Percentiles rank a stretch among this genome's conserved stretches.
Conservation (phyloP, 2,888 invertebrate species). For the Euplexia lucipara region DNA sequence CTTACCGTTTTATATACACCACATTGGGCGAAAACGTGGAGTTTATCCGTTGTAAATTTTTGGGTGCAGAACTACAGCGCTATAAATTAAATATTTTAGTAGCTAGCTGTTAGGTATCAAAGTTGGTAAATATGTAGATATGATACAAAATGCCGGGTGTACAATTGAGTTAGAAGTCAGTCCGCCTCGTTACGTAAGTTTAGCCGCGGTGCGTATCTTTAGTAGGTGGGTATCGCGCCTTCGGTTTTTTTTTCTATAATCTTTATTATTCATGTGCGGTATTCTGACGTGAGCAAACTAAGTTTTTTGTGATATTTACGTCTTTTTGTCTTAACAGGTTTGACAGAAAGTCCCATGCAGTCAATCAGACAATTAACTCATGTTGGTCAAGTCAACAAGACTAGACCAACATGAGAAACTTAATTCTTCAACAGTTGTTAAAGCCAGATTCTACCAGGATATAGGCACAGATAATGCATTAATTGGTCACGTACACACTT, state of each 20-base stretch:
- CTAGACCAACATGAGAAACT: not conserved
- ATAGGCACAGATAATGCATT: not conserved
- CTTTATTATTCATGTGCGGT: constrained; percentile 51
- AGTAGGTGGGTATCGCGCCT: constrained; percentile 41
- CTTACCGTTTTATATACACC: constrained; percentile 36
- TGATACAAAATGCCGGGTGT: constrained; percentile 61
- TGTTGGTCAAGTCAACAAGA: not conserved
- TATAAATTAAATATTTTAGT: constrained; percentile 31
- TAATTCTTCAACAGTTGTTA: not conserved
- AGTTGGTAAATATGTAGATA: constrained; percentile 59
- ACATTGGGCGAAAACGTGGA: constrained; percentile 19
- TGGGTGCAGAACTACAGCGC: constrained; percentile 17
- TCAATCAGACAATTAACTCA: constrained; percentile 1
- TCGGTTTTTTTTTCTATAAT: constrained; percentile 48
- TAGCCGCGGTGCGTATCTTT: constrained; percentile 58
- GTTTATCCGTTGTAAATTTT: constrained; percentile 29
- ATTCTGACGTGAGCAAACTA: constrained; percentile 35
- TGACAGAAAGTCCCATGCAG: constrained; percentile 4
- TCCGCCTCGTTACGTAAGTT: constrained; percentile 57
- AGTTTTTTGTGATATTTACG: constrained; percentile 37
- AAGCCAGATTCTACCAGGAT: not conserved
- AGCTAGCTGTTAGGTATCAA: constrained; percentile 25
- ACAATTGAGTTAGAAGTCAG: constrained; percentile 61
- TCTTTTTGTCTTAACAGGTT: constrained; percentile 22
- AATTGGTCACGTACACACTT: not conserved